Conservation (phyloP, 2,113 vertebrate genomes). For the Chitala chitala region DNA sequence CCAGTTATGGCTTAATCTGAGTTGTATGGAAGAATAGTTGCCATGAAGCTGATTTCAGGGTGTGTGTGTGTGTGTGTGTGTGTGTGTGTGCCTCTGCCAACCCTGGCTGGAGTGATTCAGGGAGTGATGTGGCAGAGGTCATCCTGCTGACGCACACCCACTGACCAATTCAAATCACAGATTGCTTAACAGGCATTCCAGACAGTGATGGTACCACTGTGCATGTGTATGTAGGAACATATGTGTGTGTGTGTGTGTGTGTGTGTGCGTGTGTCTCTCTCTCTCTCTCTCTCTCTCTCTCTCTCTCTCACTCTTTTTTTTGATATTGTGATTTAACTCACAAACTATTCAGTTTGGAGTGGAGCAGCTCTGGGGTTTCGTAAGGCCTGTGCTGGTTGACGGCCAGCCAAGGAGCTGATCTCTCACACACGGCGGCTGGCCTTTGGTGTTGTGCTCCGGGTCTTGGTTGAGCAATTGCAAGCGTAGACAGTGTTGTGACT, state of each 20-base stretch:
- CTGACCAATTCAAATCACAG: conserved; percentile 12
- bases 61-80: no score
- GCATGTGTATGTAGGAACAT: no score
- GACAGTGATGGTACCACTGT: not conserved
- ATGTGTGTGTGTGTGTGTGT: not conserved
- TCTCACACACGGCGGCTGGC: conserved; percentile 19
- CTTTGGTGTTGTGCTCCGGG: not conserved
- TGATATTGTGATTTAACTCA: conserved; percentile 41
- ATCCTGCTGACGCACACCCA: conserved; percentile 29
- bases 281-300: no score
- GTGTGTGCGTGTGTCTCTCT: not conserved
- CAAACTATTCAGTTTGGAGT: conserved; percentile 37
- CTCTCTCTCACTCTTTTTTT: conserved; percentile 33
- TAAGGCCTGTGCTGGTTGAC: conserved; percentile 28
- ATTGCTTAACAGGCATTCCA: conserved; percentile 28
- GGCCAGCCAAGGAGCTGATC: conserved; percentile 13
- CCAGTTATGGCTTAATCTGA: not conserved
- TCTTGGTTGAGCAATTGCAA: conserved; percentile 15
- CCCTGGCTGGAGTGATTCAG: conserved; percentile 1
- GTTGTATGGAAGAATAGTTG: not conserved
- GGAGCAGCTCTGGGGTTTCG: conserved; percentile 39
- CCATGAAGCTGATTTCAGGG: not conserved
- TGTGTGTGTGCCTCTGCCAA: conserved; percentile 14
- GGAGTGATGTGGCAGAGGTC: conserved; percentile 18
- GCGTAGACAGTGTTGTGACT: not conserved